Base-by-base conservation (phyloP, 2,797 vertebrate species). In the Periophthalmus magnuspinnatus region DNA sequence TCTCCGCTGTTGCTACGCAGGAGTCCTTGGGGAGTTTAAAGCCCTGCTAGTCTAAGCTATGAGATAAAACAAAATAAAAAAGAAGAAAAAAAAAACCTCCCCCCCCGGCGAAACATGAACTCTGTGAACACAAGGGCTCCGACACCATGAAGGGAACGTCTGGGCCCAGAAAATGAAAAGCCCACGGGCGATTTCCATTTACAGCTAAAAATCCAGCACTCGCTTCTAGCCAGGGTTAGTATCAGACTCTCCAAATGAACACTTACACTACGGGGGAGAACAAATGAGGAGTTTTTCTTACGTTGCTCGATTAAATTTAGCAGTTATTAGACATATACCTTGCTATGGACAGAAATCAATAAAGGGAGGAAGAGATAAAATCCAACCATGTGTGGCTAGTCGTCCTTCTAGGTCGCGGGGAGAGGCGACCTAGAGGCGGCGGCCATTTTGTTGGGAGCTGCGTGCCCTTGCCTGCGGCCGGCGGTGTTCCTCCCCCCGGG, bases 131-230 rank as follows among this genome's bases (percentile, higher is more conserved):
- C 96, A 96, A 97, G 96, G 97, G 96, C 96, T 99, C 95, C 95
- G 96, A 97, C 97, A 97, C 96, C 96, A 95, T 96, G 95, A 95
- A 97, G 96, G 96, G 97, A 98, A 99, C 96, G 97, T 96, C 96
- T 97, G 96, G 96, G 96, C 96, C 95, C 95, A 97, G 96, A 97
- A 98, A 98, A 97, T 97, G 96, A 98, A 98, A 98, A 97, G 96
- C 93, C 97, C 95, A 92, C 93, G 95, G 96, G 97, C 96, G 13
- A 95, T 98, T 99, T 99, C 96, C 96, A 98, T 99, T 99, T 99
- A 98, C 97, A 98, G 96, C 95, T 95, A 92, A 92, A 97, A 99
- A 97, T 95, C 96, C 96, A 96, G 95, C 94, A 94, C 95, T 96
- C 92, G 95, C 96, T 97, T 93, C 94, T 94, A 97, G 96, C 96